Evolutionary conservation across 2,113 vertebrate genomes (phyloP).

Genomic region (Gymnobelideus leadbeateri): DNA sequence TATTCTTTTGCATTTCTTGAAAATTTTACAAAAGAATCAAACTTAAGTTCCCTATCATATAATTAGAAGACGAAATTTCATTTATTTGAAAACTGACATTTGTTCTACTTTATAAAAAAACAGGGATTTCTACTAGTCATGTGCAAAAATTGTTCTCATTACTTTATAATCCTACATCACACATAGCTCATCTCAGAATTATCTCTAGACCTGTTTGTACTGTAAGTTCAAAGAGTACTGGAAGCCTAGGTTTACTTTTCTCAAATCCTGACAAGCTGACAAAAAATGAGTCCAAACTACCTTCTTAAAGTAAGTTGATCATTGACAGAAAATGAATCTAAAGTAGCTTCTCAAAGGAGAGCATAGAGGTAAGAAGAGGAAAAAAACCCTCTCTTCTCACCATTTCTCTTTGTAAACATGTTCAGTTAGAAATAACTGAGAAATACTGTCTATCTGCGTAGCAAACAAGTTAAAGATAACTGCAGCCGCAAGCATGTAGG

Average conservation of each 20-base stretch:
- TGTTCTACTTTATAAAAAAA: neutral
- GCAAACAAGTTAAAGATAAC: neutral
- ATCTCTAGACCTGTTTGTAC: neutral
- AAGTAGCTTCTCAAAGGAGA: neutral
- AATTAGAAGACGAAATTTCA: neutral
- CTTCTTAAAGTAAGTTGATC: neutral
- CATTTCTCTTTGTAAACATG: neutral
- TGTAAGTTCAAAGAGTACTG: neutral
- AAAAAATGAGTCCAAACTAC: too few species aligned
- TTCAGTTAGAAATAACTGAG: neutral
- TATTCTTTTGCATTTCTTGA: neutral
- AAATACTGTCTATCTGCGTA: neutral
- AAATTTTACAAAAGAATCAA: neutral
- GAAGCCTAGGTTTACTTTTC: neutral
- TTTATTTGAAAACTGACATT: neutral
- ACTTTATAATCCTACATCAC: neutral
- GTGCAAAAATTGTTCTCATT: neutral
- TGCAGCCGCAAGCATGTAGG: conserved; percentile 30
- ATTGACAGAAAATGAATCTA: neutral
- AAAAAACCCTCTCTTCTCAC: neutral
- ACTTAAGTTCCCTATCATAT: neutral
- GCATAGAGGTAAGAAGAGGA: neutral
- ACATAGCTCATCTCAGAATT: neutral
- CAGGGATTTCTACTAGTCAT: neutral
- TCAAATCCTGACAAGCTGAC: neutral